These are phyloP conservation scores for Criorhina ranunculi DNA, from an alignment of 2,888 invertebrate genomes.

Conservation along the genomic window DNA sequence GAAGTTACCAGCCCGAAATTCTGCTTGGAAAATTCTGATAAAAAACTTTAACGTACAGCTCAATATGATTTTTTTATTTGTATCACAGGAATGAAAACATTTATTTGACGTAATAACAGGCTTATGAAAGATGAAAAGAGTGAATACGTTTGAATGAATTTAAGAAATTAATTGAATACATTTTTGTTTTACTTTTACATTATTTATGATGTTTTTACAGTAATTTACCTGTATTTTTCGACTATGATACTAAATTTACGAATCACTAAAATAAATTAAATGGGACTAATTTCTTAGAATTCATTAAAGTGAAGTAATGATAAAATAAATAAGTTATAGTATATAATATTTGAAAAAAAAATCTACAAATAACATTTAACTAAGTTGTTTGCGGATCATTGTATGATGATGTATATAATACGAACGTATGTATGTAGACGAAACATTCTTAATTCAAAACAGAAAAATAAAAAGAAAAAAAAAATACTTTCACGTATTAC, in stretches of 20 bases:
- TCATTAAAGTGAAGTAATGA: slow-evolving; percentile 35
- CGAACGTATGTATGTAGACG: slow-evolving; percentile 8
- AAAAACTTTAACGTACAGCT: not conserved
- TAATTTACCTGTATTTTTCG: slow-evolving; percentile 18
- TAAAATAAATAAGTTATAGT: slow-evolving; percentile 58
- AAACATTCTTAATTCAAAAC: slow-evolving; percentile 11
- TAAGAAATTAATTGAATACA: not conserved
- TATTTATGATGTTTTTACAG: slow-evolving; percentile 1
- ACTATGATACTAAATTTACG: slow-evolving; percentile 41
- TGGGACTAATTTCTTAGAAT: slow-evolving; percentile 34
- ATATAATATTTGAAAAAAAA: slow-evolving; percentile 49
- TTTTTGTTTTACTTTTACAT: not conserved
- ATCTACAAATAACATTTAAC: slow-evolving; percentile 56
- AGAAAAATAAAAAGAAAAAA: slow-evolving; percentile 39
- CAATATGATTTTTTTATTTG: slow-evolving; percentile 31
- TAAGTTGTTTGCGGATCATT: slow-evolving; percentile 46
- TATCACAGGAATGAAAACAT: slow-evolving; percentile 43
- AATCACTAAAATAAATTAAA: slow-evolving; percentile 40
- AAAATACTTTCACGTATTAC: slow-evolving; percentile 57
- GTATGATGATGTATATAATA: slow-evolving; percentile 24
- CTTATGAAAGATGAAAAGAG: not conserved
- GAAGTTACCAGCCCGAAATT: too few species aligned
- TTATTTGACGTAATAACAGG: slow-evolving; percentile 13
- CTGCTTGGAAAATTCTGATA: too few species aligned
- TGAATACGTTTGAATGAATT: slow-evolving; percentile 2